Percentiles rank a stretch among this genome's conserved stretches.
These are phyloP conservation scores for Stegastes partitus DNA, from an alignment of 2,113 vertebrate genomes.

Conservation along the genomic window DNA sequence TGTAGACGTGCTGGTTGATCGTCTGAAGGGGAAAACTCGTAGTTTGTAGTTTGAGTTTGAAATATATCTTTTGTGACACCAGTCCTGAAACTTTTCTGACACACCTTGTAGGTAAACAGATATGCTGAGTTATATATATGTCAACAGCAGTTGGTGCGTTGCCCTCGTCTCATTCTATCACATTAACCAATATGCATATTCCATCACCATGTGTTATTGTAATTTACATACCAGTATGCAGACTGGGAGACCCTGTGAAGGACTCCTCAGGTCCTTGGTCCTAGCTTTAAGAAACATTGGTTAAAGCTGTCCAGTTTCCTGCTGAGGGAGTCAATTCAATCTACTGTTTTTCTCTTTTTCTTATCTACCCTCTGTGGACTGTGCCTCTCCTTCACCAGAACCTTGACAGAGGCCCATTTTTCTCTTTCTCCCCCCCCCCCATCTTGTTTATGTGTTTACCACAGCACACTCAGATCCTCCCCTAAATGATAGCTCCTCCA, in stretches of 20 bases:
- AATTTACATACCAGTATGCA: slow-evolving; percentile 21
- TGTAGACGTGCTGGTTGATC: too few species aligned
- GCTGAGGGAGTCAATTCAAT: slow-evolving; percentile 63
- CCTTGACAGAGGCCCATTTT: slow-evolving; percentile 70
- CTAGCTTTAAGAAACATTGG: slow-evolving; percentile 46
- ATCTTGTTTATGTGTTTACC: slow-evolving; percentile 79
- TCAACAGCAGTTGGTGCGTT: too few species aligned
- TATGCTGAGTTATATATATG: too few species aligned
- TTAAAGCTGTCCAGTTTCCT: slow-evolving; percentile 71
- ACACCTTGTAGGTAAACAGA: too few species aligned
- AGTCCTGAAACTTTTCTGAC: too few species aligned
- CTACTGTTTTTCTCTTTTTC: slow-evolving; percentile 63
- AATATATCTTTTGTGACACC: too few species aligned
- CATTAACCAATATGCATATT: not conserved
- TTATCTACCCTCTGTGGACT: slow-evolving; percentile 66
- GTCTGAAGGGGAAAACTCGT: too few species aligned
- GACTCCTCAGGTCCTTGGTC: slow-evolving; percentile 29
- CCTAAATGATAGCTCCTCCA: slow-evolving; percentile 73
- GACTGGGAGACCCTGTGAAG: slow-evolving; percentile 25
- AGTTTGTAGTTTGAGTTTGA: too few species aligned
- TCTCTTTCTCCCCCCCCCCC: slow-evolving; percentile 37
- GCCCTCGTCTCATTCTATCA: too few species aligned
- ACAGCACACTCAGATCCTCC: slow-evolving; percentile 56
- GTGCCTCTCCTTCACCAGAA: slow-evolving; percentile 69
- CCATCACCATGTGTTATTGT: not conserved